Base-by-base conservation (phyloP, 2,113 vertebrate species). In the Aphelocoma coerulescens region DNA sequence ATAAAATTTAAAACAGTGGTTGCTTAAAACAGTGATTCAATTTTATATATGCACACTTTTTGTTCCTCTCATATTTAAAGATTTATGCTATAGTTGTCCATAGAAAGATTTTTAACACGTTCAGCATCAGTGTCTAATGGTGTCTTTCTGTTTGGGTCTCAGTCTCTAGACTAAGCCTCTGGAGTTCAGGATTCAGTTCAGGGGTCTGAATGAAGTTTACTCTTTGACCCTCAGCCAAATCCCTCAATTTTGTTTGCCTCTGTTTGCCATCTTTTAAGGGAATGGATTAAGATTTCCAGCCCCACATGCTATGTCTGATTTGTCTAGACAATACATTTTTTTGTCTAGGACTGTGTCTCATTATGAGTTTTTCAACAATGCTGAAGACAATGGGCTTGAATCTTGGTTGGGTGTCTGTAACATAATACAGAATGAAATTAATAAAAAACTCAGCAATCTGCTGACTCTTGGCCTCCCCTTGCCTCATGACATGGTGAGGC, bases 251-350 rank as follows among this genome's bases (percentile, higher is more conserved):
- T 65, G 76, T 86, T 88, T 94, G 77, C 91, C 58, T 95, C 85
- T 79, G 79, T 90, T 97, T 95, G 83, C 93, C 93, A 66, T 97
- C 57, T 91, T 96, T 76, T 71, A 59, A 91, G 39, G 55, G 83
- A 91, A 85, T 35, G 77, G 91, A 92, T 80, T 88, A 85, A 57
- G 77, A 82, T 95, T 94, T 96, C 88, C 88, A 92, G 8, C 79
- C 88, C 92, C 86, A 94, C 77, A 93, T 95, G 93, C 91, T 93
- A 78, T 95, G 95, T 97, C 93, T 95, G 88, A 93, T 93, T 93
- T 87, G 96, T 96, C 96, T 96, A 96, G 96, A 94, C 95, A 94
- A 96, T 93, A 91, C 88, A 93, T 97, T 96, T 95, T 96, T 96
- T 73, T 87, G 92, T 95, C 93, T 96, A 95, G 95, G 91, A 54